Base-by-base conservation (phyloP, 2,888 invertebrate species). In the Rhopalosiphum nymphaeae region DNA sequence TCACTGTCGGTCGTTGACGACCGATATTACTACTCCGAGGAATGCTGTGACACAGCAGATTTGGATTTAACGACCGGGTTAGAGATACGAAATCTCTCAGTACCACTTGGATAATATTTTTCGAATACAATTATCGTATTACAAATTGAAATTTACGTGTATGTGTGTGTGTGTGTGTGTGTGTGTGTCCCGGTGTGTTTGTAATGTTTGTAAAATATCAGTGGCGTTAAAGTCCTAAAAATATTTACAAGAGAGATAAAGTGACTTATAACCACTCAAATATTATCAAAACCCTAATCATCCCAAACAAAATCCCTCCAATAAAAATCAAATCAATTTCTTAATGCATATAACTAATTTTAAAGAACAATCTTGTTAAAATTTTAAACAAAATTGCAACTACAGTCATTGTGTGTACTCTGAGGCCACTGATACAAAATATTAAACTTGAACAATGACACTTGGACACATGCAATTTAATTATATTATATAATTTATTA, bases 31-130 rank as follows among this genome's bases (percentile, higher is more conserved):
- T 56, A 91, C n/a, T 91, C 86, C 92, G 61, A 91, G 44, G 87
- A 84, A 21, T n/a, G 67, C 53, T 42, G 86, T 49, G 26, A 61
- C 7, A 49, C 86, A 61, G 11, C 93, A 93, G 93, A 93, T 89
- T 36, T 93, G 93, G 89, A 93, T 93, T 57, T 93, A 49, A 93
- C 36, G 93, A 92, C 86, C 61, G 87, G 36, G 46, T 36, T 87
- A 26, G 61, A 36, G 21, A 78, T 78, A 36, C 21, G 9, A 36
- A 21, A 21, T 36, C 36, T 36, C 78, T 78, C 21, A 36, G 36
- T 78, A 21, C 21, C 36, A 78, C 36, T 78, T 16, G 7, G 36
- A 36, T 78, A 21, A 36, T 78, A 78, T 36, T 78, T 78, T 21
- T 0, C 36, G 36, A 78, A 78, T 78, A 36, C 36, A 78, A 36